Conservation (phyloP, 1,140 invertebrate species). For the Apis dorsata region DNA sequence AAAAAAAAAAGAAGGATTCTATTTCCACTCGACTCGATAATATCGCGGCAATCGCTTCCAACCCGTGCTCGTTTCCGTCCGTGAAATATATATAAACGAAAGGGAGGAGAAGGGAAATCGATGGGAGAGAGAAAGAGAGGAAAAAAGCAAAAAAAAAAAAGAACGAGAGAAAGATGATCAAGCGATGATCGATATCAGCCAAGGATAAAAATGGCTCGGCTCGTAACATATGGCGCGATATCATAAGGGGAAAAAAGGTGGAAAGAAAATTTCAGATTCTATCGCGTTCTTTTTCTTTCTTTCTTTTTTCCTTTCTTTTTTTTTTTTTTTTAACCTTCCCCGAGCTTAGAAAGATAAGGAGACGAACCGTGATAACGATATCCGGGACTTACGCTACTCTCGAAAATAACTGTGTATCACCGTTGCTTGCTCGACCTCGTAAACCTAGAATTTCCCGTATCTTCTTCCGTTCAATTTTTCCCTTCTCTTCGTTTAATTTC, state of each 20-base stretch:
- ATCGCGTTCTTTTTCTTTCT: constrained; percentile 36
- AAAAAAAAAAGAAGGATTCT: not conserved
- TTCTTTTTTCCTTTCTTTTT: not conserved
- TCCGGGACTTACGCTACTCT: constrained; percentile 20
- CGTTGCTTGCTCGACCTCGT: not conserved
- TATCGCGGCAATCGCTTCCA: not conserved
- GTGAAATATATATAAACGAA: not conserved
- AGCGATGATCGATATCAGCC: constrained; percentile 42
- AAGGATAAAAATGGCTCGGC: constrained; percentile 33
- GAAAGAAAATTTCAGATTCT: constrained; percentile 41
- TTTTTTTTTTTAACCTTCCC: not conserved
- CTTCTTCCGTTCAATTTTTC: not conserved
- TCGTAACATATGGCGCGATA: constrained; percentile 47
- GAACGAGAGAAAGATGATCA: not conserved
- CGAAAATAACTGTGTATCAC: constrained; percentile 30
- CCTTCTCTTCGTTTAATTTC: constrained; percentile 10
- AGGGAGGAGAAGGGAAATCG: not conserved
- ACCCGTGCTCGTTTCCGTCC: not conserved
- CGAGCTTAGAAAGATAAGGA: constrained; percentile 59
- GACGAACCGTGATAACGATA: constrained; percentile 65
- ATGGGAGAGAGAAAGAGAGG: not conserved
- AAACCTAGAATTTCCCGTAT: not conserved
- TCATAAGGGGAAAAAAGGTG: constrained; percentile 3
- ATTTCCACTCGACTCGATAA: not conserved
- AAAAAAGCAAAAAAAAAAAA: not conserved